Conservation (phyloP, 2,888 invertebrate genomes). For the Tanypteryx hageni region DNA sequence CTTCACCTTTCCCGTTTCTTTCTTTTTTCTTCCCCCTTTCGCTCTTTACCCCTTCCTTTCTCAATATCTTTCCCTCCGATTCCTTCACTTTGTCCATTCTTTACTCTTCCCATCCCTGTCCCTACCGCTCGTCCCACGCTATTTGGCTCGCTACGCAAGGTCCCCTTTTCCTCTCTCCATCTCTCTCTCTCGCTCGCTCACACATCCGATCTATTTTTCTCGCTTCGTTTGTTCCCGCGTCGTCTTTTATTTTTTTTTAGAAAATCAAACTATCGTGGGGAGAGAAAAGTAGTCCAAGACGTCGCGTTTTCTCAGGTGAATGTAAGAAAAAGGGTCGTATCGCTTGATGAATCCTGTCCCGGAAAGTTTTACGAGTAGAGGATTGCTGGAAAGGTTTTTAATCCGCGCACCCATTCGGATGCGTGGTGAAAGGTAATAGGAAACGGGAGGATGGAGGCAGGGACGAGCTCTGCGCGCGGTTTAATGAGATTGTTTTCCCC, state of each 20-base stretch:
- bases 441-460: background rate
- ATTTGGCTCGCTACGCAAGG: background rate
- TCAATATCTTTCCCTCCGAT: background rate
- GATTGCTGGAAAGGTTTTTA: background rate
- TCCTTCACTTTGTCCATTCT: background rate
- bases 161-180: background rate
- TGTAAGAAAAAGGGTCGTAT: background rate
- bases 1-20: background rate
- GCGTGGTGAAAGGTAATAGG: background rate
- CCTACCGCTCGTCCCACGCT: background rate
- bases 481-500: background rate
- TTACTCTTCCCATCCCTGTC: background rate
- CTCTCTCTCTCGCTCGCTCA: background rate
- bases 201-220: constrained; percentile 22
- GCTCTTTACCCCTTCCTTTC: background rate
- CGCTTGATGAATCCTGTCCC: background rate
- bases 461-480: background rate
- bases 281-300: constrained; percentile 8
- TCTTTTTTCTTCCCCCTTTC: background rate
- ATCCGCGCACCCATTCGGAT: background rate
- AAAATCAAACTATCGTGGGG: background rate
- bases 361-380: background rate
- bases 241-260: background rate
- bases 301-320: background rate
- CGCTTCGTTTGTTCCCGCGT: background rate